phyloP scores from a whole-genome alignment of 2,797 vertebrate species.

The Sebastes iracundus region DNA sequence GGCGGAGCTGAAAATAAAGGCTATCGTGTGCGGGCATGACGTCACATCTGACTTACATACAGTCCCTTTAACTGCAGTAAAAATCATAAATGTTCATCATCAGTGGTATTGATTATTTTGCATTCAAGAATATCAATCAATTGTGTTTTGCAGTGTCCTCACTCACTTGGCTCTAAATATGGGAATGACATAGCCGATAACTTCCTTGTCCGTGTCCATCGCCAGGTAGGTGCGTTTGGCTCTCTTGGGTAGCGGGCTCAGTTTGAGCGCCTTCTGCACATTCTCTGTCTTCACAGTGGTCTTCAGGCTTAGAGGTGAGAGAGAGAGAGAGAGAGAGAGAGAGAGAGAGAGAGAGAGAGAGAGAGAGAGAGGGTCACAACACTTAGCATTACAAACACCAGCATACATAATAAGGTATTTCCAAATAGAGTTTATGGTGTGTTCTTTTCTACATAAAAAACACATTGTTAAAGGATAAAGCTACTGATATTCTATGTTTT shows the following conservation, averaged over 20 bases:
- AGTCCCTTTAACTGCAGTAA: no score
- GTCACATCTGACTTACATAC: no score
- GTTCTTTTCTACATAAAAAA: not conserved
- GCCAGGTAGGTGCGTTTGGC: conserved; percentile 87
- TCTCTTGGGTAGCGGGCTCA: conserved; percentile 88
- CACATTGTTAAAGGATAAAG: not conserved
- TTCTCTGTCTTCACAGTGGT: conserved; percentile 79
- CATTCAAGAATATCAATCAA: not conserved
- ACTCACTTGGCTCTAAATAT: conserved; percentile 91
- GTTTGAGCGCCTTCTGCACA: conserved; percentile 83
- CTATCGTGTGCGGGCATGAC: no score
- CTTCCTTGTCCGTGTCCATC: conserved; percentile 85
- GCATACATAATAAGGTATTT: not conserved
- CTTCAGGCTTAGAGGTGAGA: conserved; percentile 78
- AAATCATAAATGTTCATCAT: not conserved
- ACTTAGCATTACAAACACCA: not conserved
- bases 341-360: no score
- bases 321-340: not conserved
- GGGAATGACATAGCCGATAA: conserved; percentile 90
- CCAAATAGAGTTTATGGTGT: not conserved
- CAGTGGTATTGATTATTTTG: not conserved
- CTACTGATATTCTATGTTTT: not conserved
- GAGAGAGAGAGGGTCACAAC: not conserved
- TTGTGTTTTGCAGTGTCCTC: not conserved
- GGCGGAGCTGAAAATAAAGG: no score